phyloP scores from a whole-genome alignment of 2,797 vertebrate species.

The Acanthornis magna region DNA sequence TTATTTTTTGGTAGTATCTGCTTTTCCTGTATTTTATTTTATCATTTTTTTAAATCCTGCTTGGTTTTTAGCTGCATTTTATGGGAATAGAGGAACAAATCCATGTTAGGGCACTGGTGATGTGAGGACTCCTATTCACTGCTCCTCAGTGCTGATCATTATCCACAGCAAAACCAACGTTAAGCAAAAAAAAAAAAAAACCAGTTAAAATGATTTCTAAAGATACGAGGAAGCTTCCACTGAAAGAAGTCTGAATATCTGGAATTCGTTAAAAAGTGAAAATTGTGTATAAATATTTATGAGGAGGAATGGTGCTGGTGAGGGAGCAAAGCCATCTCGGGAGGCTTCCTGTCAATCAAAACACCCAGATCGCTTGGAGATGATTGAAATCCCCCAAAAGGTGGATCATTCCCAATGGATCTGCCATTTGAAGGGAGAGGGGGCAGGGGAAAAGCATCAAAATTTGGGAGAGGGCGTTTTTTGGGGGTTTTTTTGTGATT shows the following conservation, averaged over 20 bases:
- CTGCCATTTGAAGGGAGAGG: background rate
- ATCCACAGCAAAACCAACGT: background rate
- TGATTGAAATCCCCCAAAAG: background rate
- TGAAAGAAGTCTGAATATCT: background rate
- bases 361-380: background rate
- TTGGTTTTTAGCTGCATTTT: background rate
- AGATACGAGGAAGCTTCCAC: background rate
- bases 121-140: background rate
- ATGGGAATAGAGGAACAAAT: background rate
- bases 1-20: background rate
- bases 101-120: background rate
- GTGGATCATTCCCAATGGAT: background rate
- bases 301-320: background rate
- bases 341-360: background rate
- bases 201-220: background rate
- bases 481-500: background rate
- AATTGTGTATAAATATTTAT: conserved; percentile 16
- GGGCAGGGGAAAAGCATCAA: background rate
- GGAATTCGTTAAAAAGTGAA: background rate
- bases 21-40: background rate
- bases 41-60: rapidly evolving
- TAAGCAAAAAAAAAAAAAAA: background rate
- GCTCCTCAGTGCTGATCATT: background rate
- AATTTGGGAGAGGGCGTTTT: background rate
- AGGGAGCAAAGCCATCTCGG: background rate